phyloP scores from a whole-genome alignment of 2,888 invertebrate genomes.

The Mellilla xanthometata region DNA sequence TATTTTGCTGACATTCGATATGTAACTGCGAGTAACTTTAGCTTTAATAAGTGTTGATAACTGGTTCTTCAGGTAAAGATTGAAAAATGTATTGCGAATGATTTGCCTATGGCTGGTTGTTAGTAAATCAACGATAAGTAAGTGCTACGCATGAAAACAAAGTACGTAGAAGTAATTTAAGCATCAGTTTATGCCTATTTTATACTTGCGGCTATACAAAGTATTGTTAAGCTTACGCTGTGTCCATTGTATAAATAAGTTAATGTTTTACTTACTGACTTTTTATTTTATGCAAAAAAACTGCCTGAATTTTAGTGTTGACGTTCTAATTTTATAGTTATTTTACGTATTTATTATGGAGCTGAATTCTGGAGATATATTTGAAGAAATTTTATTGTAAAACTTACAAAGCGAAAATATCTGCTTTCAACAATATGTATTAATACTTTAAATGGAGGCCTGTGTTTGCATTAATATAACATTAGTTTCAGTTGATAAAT shows the following conservation, averaged over 20 bases:
- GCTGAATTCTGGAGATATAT: too few species aligned
- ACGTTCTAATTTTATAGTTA: too few species aligned
- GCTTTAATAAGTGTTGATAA: slow-evolving; percentile 8
- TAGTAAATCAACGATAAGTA: slow-evolving; percentile 39
- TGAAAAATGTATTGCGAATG: slow-evolving; percentile 12
- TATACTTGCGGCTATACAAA: slow-evolving; percentile 15
- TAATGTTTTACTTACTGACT: too few species aligned
- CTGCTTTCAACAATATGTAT: too few species aligned
- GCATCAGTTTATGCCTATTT: slow-evolving; percentile 35
- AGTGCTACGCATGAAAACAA: slow-evolving; percentile 29
- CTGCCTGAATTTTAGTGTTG: too few species aligned
- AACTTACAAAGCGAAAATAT: too few species aligned
- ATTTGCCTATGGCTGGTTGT: slow-evolving; percentile 21
- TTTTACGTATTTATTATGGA: too few species aligned
- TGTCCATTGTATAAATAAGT: too few species aligned
- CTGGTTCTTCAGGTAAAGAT: slow-evolving; percentile 9
- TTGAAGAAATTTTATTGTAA: too few species aligned
- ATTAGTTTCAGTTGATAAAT: too few species aligned
- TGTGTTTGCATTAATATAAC: neutral
- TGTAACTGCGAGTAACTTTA: slow-evolving; percentile 20
- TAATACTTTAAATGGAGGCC: neutral
- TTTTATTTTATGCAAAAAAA: too few species aligned
- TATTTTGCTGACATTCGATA: slow-evolving; percentile 26
- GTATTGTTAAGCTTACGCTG: slow-evolving; percentile 1
- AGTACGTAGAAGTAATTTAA: slow-evolving; percentile 35